Conservation (phyloP, 2,113 vertebrate species). For the Apaloderma vittatum region DNA sequence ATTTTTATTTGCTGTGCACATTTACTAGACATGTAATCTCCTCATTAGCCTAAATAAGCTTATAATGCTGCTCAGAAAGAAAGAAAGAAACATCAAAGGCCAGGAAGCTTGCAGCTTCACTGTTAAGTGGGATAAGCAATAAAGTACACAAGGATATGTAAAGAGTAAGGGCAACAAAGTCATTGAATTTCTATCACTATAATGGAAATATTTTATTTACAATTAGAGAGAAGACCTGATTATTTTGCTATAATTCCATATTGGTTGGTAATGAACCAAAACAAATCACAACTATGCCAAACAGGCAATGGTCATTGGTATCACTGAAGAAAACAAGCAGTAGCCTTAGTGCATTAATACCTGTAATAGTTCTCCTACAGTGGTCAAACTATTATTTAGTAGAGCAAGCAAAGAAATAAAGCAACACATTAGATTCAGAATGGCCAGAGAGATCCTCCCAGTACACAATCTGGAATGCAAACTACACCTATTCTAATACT, state of each 20-base stretch:
- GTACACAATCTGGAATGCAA: not conserved
- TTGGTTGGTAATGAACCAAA: not conserved
- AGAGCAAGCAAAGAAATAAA: not conserved
- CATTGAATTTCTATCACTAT: not conserved
- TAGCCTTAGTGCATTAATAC: not conserved
- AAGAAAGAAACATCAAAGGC: not conserved
- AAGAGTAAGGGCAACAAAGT: not conserved
- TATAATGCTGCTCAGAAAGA: not conserved
- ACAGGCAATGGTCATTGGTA: not conserved
- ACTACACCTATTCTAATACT: not conserved
- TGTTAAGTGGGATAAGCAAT: not conserved
- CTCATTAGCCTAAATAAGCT: not conserved
- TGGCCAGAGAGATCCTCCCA: not conserved
- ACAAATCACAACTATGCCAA: not conserved
- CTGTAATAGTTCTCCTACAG: not conserved
- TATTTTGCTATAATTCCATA: not conserved
- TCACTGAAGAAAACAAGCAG: not conserved
- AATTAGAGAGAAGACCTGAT: not conserved
- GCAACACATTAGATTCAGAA: not conserved
- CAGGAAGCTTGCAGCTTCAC: not conserved
- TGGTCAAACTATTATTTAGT: not conserved
- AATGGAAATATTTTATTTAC: constrained; percentile 5
- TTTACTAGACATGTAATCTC: not conserved
- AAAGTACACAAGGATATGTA: not conserved
- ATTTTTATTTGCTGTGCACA: not conserved